These are phyloP conservation scores for Etheostoma cragini DNA, from an alignment of 2,113 vertebrate genomes.

Conservation along the genomic window DNA sequence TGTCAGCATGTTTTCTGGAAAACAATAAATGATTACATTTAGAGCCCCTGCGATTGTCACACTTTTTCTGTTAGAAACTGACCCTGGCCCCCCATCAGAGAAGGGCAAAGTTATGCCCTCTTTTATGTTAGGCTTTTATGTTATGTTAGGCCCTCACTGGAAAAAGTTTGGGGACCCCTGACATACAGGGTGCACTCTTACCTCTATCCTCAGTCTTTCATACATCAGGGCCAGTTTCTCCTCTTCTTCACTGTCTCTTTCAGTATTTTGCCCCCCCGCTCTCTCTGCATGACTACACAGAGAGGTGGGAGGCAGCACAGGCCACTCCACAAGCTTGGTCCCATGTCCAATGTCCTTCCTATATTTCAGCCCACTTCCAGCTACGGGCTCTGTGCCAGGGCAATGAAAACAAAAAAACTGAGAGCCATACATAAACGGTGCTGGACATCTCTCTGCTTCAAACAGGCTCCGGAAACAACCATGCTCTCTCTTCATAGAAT, in stretches of 20 bases:
- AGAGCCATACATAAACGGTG: conserved; percentile 77
- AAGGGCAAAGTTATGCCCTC: too few species aligned
- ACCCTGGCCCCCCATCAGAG: too few species aligned
- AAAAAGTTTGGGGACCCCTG: too few species aligned
- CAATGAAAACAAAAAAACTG: conserved; percentile 83
- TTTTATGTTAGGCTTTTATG: too few species aligned
- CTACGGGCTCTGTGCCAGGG: conserved; percentile 45
- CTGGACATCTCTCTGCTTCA: conserved; percentile 82
- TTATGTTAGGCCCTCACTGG: too few species aligned
- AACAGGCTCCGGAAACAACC: conserved; percentile 87
- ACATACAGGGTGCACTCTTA: conserved; percentile 70
- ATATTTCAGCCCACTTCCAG: conserved; percentile 44
- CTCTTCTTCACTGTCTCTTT: conserved; percentile 77
- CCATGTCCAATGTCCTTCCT: conserved; percentile 55
- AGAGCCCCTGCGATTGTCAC: too few species aligned
- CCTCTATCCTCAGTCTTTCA: conserved; percentile 87
- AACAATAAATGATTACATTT: too few species aligned
- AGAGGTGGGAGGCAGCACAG: conserved; percentile 10
- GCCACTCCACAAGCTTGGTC: background rate
- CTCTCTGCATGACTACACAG: conserved; percentile 50
- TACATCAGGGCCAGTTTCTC: conserved; percentile 87
- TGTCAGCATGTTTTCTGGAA: too few species aligned
- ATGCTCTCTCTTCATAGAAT: conserved; percentile 66
- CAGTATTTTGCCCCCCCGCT: background rate
- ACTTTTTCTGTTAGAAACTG: too few species aligned